Percentiles rank a stretch among this genome's conserved stretches.
Evolutionary conservation across 2,113 vertebrate species (phyloP).

Genomic region (Muntiacus reevesi): DNA sequence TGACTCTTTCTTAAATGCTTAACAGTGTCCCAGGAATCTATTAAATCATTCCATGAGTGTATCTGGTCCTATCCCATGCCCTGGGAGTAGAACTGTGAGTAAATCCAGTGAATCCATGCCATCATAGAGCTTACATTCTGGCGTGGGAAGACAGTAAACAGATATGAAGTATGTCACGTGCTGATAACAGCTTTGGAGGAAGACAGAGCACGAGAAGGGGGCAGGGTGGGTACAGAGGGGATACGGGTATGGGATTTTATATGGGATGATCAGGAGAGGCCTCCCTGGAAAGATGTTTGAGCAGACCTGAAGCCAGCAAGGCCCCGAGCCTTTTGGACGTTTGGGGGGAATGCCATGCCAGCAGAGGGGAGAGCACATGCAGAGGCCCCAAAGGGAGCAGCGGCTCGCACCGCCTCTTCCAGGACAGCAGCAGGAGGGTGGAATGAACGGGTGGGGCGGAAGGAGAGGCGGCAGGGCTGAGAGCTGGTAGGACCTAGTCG

Average conservation of each 20-base stretch:
- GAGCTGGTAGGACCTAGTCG: not conserved
- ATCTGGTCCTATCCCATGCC: not conserved
- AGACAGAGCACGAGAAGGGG: not conserved
- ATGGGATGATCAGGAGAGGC: not conserved
- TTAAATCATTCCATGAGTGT: not conserved
- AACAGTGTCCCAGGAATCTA: not conserved
- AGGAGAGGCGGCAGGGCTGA: not conserved
- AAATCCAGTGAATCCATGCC: not conserved
- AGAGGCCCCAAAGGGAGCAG: not conserved
- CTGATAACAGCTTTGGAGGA: not conserved
- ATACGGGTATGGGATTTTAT: rapidly evolving
- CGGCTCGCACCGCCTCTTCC: not conserved
- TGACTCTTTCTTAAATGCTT: not conserved
- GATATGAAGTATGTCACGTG: not conserved
- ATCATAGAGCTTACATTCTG: not conserved
- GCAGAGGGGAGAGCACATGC: not conserved
- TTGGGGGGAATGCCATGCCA: not conserved
- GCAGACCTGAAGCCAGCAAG: not conserved
- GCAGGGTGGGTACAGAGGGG: not conserved
- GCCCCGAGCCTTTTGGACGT: not conserved
- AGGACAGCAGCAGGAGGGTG: not conserved
- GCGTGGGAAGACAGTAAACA: not conserved
- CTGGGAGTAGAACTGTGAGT: not conserved
- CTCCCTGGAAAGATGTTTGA: not conserved
- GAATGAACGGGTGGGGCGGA: rapidly evolving